These are phyloP conservation scores for Microctonus aethiopoides DNA, from an alignment of 2,888 invertebrate species.

Conservation along the genomic window DNA sequence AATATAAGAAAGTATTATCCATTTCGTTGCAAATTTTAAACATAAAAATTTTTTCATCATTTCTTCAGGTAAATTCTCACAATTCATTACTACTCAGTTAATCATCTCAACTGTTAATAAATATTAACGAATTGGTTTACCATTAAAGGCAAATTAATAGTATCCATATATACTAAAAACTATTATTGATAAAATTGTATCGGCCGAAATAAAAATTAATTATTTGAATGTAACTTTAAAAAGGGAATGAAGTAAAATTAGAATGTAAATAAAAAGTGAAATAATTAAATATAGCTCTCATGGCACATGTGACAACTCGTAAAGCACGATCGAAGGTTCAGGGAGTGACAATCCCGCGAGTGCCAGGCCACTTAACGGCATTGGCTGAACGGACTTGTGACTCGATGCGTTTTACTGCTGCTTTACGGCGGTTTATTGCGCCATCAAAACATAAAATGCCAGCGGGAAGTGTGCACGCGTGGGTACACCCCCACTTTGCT, in stretches of 20 bases:
- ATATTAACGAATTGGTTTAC: conserved; percentile 28
- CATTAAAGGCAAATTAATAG: conserved; percentile 38
- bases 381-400: conserved; percentile 66
- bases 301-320: conserved; percentile 41
- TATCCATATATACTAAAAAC: conserved; percentile 26
- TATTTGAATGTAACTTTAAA: background rate
- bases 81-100: background rate
- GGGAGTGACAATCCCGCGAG: conserved; percentile 49
- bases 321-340: conserved; percentile 47
- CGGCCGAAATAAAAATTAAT: background rate
- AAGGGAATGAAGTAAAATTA: background rate
- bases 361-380: conserved; percentile 64
- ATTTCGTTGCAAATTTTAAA: background rate
- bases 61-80: background rate
- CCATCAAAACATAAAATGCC: conserved; percentile 68
- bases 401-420: conserved; percentile 67
- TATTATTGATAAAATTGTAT: background rate
- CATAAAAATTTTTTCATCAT: background rate
- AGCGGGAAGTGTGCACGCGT: conserved; percentile 61
- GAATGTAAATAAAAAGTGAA: background rate
- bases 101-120: background rate
- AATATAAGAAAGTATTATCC: background rate
- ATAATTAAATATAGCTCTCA: background rate
- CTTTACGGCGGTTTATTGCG: conserved; percentile 67
- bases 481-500: conserved; percentile 60